Percentiles rank a stretch among this genome's conserved stretches.
These are phyloP conservation scores for Drosophila repletoides DNA, from an alignment of 1,140 invertebrate genomes.

Conservation along the genomic window DNA sequence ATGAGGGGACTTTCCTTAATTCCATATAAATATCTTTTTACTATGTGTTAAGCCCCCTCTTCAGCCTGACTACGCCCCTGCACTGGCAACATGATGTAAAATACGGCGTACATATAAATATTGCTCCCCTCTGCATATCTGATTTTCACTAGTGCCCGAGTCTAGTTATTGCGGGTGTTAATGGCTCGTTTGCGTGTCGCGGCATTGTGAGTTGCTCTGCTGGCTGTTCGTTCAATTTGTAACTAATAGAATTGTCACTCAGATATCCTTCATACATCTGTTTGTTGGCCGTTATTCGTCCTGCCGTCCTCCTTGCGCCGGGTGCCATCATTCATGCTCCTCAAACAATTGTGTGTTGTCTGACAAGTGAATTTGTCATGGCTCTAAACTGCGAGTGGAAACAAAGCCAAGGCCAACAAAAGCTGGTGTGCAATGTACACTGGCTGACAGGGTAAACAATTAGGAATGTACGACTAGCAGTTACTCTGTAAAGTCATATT, in stretches of 20 bases:
- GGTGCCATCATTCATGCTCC: conserved; percentile 36
- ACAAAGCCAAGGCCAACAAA: conserved; percentile 66
- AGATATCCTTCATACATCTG: conserved; percentile 65
- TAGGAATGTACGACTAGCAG: background rate
- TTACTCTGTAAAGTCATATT: background rate
- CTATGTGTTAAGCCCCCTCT: no score
- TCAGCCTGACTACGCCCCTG: no score
- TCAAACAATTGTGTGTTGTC: conserved; percentile 70
- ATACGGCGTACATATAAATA: no score
- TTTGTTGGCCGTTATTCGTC: conserved; percentile 31
- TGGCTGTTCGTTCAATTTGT: conserved; percentile 57
- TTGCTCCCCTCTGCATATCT: background rate
- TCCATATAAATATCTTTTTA: no score
- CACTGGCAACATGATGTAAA: no score
- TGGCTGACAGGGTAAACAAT: background rate
- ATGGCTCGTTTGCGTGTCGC: conserved; percentile 67
- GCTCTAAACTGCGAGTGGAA: conserved; percentile 62
- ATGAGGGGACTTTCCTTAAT: no score
- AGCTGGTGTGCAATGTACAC: conserved; percentile 27
- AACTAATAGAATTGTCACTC: conserved; percentile 76
- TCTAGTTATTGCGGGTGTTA: conserved; percentile 65
- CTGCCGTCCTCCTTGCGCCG: background rate
- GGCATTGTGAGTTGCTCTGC: conserved; percentile 1
- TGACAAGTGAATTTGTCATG: conserved; percentile 77
- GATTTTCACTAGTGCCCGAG: conserved; percentile 37